phyloP scores from a whole-genome alignment of 2,888 invertebrate genomes.

The Elysia crispata region DNA sequence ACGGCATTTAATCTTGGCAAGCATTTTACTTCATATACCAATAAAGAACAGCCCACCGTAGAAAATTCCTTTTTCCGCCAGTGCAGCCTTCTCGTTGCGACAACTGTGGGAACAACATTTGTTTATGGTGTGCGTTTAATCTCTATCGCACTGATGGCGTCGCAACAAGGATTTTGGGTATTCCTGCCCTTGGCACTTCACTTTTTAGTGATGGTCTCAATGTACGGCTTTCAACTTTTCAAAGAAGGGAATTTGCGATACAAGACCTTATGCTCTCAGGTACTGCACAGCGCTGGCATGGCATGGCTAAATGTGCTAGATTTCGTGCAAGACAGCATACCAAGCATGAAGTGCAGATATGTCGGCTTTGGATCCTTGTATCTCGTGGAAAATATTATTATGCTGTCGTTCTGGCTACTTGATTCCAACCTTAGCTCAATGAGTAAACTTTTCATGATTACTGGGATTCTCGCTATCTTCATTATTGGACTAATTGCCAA shows the following conservation, averaged over 20 bases:
- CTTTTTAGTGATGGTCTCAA: conserved; percentile 21
- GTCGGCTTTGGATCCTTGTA: conserved; percentile 63
- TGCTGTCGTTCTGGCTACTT: conserved; percentile 67
- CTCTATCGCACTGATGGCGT: conserved; percentile 45
- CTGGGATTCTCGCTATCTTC: conserved; percentile 59
- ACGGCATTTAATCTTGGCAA: conserved; percentile 45
- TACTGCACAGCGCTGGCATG: conserved; percentile 6
- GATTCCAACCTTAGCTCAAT: conserved; percentile 55
- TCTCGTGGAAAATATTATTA: conserved; percentile 64
- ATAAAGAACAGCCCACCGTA: background rate
- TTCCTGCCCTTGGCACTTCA: conserved; percentile 42
- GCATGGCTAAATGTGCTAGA: conserved; percentile 48
- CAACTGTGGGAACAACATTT: conserved; percentile 43
- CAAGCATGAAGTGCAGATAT: conserved; percentile 62
- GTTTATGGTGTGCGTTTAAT: conserved; percentile 38
- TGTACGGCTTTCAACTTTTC: background rate
- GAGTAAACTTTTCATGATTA: conserved; percentile 59
- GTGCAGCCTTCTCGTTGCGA: conserved; percentile 14
- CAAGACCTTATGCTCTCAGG: too few relatives aligned
- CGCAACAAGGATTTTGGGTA: conserved; percentile 38
- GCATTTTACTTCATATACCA: conserved; percentile 19
- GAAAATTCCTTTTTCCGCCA: background rate
- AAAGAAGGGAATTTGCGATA: too few relatives aligned
- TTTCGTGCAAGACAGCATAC: conserved; percentile 43
- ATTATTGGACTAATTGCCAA: conserved; percentile 63